Evolutionary conservation across 1,140 invertebrate species (phyloP), one percentile per base, ranked within the genome.

Genomic region (Cepaea nemoralis): DNA sequence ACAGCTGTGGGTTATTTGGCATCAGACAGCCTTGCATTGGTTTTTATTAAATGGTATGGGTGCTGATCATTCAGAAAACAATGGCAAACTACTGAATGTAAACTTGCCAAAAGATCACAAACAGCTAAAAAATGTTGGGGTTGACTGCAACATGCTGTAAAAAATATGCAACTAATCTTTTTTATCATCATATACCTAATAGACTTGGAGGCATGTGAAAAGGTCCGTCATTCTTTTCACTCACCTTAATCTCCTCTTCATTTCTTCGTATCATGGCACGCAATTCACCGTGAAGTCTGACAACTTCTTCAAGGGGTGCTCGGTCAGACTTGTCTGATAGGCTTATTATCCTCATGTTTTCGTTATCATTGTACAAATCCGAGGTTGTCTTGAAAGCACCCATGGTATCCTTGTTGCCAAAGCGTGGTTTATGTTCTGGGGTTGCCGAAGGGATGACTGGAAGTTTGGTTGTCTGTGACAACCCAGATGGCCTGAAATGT

Each of bases 311-410:
- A n/a, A 91, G 82, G 12, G 91, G 83, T 27, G 90, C 88, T 59
- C 91, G 73, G 82, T 91, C 91, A 22, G 90, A 91, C 76, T 89
- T 90, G 81, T 92, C 91, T 3, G 91, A 87, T 6, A 91, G 87
- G 33, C 83, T 84, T 42, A 92, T 71, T n/a, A n/a, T n/a, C n/a
- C n/a, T n/a, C 50, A 89, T 85, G 1, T 86, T 84, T 31, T 90
- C 42, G 39, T 85, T 83, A 42, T 91, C 90, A 31, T 90, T 86
- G 16, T 78, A 35, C 19, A 82, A 35, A 50, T 86, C 83, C 22
- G 66, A 31, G 24, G 40, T 78, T n/a, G 71, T 35, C 33, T 77
- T 78, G 63, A 84, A 63, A 45, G 55, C 77, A 40, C 39, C 79
- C 22, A 77, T 69, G 40, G 45, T 78, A 71, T 73, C 77, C 37